Evolutionary conservation across 1,140 invertebrate genomes (phyloP).

Genomic region (Ericerus pela): DNA sequence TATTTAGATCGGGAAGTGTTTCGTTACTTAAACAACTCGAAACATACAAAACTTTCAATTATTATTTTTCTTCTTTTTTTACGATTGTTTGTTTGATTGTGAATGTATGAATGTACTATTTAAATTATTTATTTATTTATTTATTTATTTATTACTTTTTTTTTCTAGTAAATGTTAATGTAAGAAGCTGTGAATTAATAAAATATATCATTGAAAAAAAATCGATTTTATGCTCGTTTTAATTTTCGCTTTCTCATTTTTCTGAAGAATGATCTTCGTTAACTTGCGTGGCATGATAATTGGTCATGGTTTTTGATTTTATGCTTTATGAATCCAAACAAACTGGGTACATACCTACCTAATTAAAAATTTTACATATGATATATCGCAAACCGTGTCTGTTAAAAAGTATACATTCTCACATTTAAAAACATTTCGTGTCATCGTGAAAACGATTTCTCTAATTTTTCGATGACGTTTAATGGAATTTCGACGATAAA

Average conservation of each 20-base stretch:
- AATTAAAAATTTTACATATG: neutral
- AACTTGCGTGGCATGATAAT: neutral
- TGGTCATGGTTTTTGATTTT: neutral
- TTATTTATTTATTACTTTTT: conserved; percentile 2
- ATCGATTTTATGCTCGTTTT: neutral
- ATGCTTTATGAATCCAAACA: neutral
- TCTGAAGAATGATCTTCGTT: neutral
- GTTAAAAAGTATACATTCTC: too few relatives aligned
- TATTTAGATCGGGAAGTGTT: too few relatives aligned
- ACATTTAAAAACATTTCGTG: too few relatives aligned
- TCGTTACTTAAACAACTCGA: too few relatives aligned
- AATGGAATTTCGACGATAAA: neutral
- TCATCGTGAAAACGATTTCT: neutral
- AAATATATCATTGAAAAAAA: conserved; percentile 3
- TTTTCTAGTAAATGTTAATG: too few relatives aligned
- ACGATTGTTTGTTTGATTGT: neutral
- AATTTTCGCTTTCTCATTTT: neutral
- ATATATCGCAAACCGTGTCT: neutral
- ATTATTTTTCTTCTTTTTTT: neutral
- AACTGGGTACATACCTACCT: neutral
- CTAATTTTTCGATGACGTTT: neutral
- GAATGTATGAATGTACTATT: neutral
- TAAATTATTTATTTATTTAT: conserved; percentile 10
- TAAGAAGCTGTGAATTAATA: conserved; percentile 8
- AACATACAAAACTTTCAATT: too few relatives aligned